Evolutionary conservation across 2,888 invertebrate genomes (phyloP), one percentile per base, ranked within the genome.

Genomic region (Yponomeuta sedellus): DNA sequence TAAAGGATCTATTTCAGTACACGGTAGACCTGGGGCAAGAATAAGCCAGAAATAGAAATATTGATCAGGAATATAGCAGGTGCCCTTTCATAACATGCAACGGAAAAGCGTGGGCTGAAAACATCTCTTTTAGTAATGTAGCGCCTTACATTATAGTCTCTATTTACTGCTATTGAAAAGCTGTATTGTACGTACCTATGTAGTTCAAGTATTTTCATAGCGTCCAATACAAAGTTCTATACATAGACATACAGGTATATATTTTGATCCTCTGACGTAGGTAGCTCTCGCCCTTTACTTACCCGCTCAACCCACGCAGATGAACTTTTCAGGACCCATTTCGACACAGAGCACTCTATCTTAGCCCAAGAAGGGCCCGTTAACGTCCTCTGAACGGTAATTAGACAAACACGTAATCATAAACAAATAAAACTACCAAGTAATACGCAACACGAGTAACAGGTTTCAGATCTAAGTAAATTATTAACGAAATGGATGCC

Each of bases 261-360:
- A 58, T 64, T 63, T 57, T 20, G 19, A 11, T 72, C 72, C 72
- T 77, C 77, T 88, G 88, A 88, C 88, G 88, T 86, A 85, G 86
- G 66, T 20, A 62, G 19, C 71, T 75, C 77, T 71, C 83, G 83
- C 86, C 86, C 88, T 87, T 85, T 85, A 70, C 78, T 25, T 40
- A 62, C 25, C 63, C 73, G 74, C 86, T 85, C 83, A 86, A 87
- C 84, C 87, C 72, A 65, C 67, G 68, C 64, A 66, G 64, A 66
- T 66, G 44, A 12, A 28, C 28, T 34, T 28, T 65, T 65, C 58
- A 39, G 22, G 22, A 25, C 22, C 25, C 65, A 59, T 25, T 52
- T 16, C 22, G 56, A 57, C 19, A 25, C 57, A 58, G 19, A 10
- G 56, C 64, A 64, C 52, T 25, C 64, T 64, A 56, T 44, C 57